A percentile compares a stretch with the other conserved stretches of the same genome.
Evolutionary conservation across 2,888 invertebrate species (phyloP).

Genomic region (Chloroclysta siterata): DNA sequence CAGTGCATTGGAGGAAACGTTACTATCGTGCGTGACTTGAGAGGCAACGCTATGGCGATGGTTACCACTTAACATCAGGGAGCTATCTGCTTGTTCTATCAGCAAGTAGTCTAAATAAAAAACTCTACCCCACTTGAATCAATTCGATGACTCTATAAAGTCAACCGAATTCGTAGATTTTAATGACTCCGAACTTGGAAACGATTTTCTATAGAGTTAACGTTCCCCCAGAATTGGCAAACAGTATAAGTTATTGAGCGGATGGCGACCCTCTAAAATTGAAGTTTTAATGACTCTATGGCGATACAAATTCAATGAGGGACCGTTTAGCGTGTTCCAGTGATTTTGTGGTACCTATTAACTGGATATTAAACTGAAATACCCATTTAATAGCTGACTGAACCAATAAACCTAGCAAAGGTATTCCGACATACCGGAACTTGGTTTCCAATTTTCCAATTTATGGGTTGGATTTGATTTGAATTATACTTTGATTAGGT

Average conservation of each 20-base stretch:
- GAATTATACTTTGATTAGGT: too few relatives aligned
- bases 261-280: slow-evolving; percentile 49
- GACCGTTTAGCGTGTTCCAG: slow-evolving; percentile 38
- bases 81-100: too few relatives aligned
- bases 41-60: too few relatives aligned
- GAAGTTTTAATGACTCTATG: slow-evolving; percentile 64
- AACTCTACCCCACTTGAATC: not conserved
- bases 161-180: slow-evolving; percentile 28
- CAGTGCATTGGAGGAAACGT: too few relatives aligned
- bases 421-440: not conserved
- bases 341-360: slow-evolving; percentile 7
- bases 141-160: slow-evolving; percentile 19
- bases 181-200: slow-evolving; percentile 22
- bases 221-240: slow-evolving; percentile 21
- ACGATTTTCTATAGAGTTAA: slow-evolving; percentile 21
- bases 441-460: not conserved
- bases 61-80: too few relatives aligned
- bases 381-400: not conserved
- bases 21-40: too few relatives aligned
- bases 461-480: too few relatives aligned
- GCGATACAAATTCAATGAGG: slow-evolving; percentile 53
- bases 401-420: not conserved
- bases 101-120: too few relatives aligned
- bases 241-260: slow-evolving; percentile 49
- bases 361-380: not conserved